Evolutionary conservation across 2,113 vertebrate species (phyloP).

Genomic region (Illadopsis cleaveri): DNA sequence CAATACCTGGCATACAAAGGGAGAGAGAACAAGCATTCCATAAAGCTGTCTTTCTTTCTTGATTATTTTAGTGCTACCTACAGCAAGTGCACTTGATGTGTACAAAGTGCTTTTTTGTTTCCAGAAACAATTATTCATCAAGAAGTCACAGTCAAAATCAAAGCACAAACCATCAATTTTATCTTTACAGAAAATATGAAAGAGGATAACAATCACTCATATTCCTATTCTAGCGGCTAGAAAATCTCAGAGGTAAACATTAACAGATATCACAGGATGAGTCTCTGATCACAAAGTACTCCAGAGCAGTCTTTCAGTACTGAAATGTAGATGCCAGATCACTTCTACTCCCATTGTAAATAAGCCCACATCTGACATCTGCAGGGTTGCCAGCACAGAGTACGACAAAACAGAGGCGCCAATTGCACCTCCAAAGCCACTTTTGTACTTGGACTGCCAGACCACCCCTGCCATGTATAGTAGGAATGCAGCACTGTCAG

Average conservation of each 20-base stretch:
- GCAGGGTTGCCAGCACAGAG: background rate
- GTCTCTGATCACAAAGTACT: background rate
- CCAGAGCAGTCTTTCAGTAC: background rate
- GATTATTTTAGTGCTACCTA: background rate
- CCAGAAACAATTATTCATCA: background rate
- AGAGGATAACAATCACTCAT: background rate
- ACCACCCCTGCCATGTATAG: accelerated
- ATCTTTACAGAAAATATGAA: background rate
- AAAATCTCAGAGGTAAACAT: background rate
- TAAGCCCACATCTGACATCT: accelerated
- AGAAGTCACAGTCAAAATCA: background rate
- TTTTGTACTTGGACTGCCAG: background rate
- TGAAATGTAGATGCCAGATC: background rate
- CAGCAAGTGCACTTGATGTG: background rate
- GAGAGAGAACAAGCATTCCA: background rate
- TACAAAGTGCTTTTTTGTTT: background rate
- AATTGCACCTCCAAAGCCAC: background rate
- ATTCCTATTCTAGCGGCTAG: background rate
- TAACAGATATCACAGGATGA: background rate
- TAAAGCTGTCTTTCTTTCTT: background rate
- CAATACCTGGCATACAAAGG: background rate
- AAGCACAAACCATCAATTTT: background rate
- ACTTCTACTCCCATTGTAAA: background rate
- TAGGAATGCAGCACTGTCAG: background rate
- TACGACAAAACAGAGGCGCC: background rate